A percentile compares a stretch with the other conserved stretches of the same genome.
Conservation (phyloP, 2,797 vertebrate genomes). For the Silurus aristotelis region DNA sequence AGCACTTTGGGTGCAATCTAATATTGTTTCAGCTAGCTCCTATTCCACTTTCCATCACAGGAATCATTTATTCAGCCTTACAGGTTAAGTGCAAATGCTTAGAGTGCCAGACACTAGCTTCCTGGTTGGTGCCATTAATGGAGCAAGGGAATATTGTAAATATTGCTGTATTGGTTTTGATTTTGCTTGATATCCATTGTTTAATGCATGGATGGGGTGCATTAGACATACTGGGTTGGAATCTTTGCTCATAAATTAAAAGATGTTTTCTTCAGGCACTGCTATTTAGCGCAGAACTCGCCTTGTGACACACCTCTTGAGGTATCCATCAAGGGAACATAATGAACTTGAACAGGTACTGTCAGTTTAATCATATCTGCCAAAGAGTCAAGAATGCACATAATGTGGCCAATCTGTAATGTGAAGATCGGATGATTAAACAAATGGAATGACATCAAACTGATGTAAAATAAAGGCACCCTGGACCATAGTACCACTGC, state of each 20-base stretch:
- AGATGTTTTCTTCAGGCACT: slow-evolving; percentile 13
- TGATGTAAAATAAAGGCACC: not conserved
- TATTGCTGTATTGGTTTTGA: slow-evolving; percentile 15
- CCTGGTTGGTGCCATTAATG: slow-evolving; percentile 34
- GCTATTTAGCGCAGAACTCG: not conserved
- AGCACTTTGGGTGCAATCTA: slow-evolving; percentile 26
- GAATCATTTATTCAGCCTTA: slow-evolving; percentile 43
- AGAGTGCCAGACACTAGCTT: slow-evolving; percentile 36
- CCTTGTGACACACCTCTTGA: not conserved
- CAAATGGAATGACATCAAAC: not conserved
- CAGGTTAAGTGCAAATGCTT: slow-evolving; percentile 38
- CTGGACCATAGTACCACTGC: too few relatives aligned
- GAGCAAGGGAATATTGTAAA: not conserved
- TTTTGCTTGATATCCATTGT: not conserved
- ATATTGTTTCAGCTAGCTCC: slow-evolving; percentile 32
- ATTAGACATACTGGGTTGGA: not conserved
- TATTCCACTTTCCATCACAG: slow-evolving; percentile 29
- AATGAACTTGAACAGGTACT: not conserved
- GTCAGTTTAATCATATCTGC: not conserved
- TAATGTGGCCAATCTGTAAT: not conserved
- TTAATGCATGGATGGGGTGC: not conserved
- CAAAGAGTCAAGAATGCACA: not conserved
- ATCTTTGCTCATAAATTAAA: not conserved
- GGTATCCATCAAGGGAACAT: not conserved
- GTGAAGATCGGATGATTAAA: not conserved